phyloP scores from a whole-genome alignment of 2,797 vertebrate species.

The Leucoraja ocellata region DNA sequence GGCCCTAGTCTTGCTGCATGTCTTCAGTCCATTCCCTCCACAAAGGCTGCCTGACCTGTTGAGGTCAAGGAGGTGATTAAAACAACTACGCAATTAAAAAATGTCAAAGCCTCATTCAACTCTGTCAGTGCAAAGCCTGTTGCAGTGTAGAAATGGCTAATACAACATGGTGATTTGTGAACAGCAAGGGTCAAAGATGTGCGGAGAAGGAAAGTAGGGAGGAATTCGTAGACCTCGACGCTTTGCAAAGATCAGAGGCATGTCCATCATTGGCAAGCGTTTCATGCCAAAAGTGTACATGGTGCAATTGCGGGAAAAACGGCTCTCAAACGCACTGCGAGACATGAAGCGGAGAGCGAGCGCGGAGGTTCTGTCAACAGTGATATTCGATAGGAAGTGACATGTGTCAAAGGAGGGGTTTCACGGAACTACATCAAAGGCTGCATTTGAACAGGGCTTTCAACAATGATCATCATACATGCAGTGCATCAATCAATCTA shows the following conservation, averaged over 20 bases:
- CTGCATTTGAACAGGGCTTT: constrained; percentile 4
- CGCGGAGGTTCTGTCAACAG: neutral
- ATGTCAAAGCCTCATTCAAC: neutral
- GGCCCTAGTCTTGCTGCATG: too few relatives aligned
- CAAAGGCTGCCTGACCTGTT: too few relatives aligned
- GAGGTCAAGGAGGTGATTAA: neutral
- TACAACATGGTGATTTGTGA: neutral
- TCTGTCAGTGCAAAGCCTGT: neutral
- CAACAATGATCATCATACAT: constrained; percentile 8
- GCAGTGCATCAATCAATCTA: neutral
- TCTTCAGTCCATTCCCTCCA: too few relatives aligned
- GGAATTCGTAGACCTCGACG: constrained; percentile 11
- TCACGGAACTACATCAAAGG: neutral
- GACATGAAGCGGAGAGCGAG: neutral
- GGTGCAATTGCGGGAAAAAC: constrained; percentile 1
- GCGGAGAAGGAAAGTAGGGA: neutral
- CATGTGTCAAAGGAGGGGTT: constrained; percentile 5
- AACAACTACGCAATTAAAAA: neutral
- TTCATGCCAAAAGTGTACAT: neutral
- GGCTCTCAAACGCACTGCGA: neutral
- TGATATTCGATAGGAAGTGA: constrained; percentile 1
- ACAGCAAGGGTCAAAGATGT: neutral
- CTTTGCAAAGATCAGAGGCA: constrained; percentile 30
- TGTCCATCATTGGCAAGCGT: neutral
- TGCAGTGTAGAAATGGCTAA: neutral